These are phyloP conservation scores for Muraenolepis orangiensis DNA, from an alignment of 2,797 vertebrate genomes.

Conservation along the genomic window DNA sequence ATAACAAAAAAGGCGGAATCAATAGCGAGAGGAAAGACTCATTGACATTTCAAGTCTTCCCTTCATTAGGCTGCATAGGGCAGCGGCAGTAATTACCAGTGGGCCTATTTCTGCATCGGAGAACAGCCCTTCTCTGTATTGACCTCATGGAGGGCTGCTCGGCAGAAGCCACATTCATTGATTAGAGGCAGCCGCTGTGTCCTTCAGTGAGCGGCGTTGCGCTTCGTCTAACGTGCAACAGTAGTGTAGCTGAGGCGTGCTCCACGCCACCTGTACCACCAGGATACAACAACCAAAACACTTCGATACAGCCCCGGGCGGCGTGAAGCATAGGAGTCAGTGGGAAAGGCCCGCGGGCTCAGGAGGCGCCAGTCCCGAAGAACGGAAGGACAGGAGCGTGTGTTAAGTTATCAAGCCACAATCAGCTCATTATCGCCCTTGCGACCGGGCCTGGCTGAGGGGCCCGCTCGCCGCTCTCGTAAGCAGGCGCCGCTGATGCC, in stretches of 20 bases:
- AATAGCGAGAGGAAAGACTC: constrained; percentile 14
- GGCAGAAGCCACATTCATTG: constrained; percentile 41
- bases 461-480: constrained; percentile 47
- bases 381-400: constrained; percentile 16
- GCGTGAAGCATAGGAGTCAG: too few species aligned
- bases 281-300: not conserved
- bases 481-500: constrained; percentile 25
- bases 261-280: not conserved
- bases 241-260: not conserved
- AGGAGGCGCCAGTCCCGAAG: too few species aligned
- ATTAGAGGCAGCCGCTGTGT: constrained; percentile 47
- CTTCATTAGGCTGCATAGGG: constrained; percentile 52
- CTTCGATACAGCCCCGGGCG: not conserved
- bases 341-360: too few species aligned
- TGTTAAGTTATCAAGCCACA: constrained; percentile 40
- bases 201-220: constrained; percentile 28
- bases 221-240: constrained; percentile 10
- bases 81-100: constrained; percentile 50
- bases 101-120: constrained; percentile 33
- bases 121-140: constrained; percentile 33
- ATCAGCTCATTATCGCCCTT: constrained; percentile 44
- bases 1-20: constrained; percentile 32
- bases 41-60: constrained; percentile 63
- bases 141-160: constrained; percentile 48
- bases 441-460: constrained; percentile 39